Base-by-base conservation (phyloP, 2,113 vertebrate genomes). In the Melanerpes aurifrons region DNA sequence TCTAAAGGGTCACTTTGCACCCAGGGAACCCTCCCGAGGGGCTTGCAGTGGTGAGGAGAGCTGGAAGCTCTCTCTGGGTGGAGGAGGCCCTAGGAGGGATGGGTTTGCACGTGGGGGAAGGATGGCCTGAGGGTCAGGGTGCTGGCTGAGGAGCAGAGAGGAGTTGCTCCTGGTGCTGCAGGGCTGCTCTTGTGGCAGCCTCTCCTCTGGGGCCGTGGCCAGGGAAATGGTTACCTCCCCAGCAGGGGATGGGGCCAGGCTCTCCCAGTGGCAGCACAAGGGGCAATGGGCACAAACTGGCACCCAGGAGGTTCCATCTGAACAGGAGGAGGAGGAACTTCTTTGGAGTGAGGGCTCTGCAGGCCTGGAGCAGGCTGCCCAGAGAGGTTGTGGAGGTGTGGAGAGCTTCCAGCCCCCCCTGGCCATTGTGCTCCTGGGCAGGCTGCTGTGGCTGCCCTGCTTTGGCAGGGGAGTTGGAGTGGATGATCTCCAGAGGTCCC, bases 1-100 rank as follows among this genome's bases (percentile, higher is more conserved):
- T 10, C 37, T 37, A 37, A 48, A 47, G 67, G 3, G 18, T 5
- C 2, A 0, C 74, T 72, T 50, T 50, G 82, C 21, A 12, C 15
- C 43, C 3, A 1, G 13, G 1, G 72, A 56, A 18, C 4, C 8
- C 17, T 73, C 31, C 26, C 2, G 3, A 53, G 8, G 17, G 15
- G 13, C 47, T 2, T 10, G 50, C 2, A 6, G 57, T 1, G 12
- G 6, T 61, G 45, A 43, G 61, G 37, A 6, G 69, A 80, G 35
- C 22, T 10, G 48, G 25, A 32, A 56, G 43, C 18, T 21, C 8
- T 31, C 31, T 8, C 6, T 2, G 8, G 66, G 28, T 24, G 17
- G 59, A 10, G 14, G 4, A 57, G 25, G 18, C 37, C 16, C 32
- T 48, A 7, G 48, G 7, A 19, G 20, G 15, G 37, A 3, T 67